Base-by-base conservation (phyloP, 2,888 invertebrate genomes). In the Petrophora chlorosata region DNA sequence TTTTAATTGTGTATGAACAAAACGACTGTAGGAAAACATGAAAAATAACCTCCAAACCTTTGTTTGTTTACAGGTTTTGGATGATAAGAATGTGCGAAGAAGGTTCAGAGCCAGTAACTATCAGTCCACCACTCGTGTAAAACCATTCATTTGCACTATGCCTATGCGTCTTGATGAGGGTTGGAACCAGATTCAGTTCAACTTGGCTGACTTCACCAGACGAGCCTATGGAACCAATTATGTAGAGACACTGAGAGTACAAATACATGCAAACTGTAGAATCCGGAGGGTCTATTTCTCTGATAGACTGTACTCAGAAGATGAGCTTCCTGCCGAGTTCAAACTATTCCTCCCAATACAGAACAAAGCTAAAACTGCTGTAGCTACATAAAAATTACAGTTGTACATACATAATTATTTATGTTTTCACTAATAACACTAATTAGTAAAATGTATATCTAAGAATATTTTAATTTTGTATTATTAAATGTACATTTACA, bases 61-160 rank as follows among this genome's bases (percentile, higher is more conserved):
- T 61, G 2, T 68, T 51, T 60, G 60, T 73, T 66, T 74, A 30
- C 73, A 98, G 97, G 95, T 98, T 46, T 90, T 98, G 65, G 98
- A 99, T 85, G 98, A 99, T 82, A 98, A 98, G 84, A 97, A 97
- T 86, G 96, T 98, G 25, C 92, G 97, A 53, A 88, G 98, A 71
- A 80, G 93, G 60, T 97, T 98, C 83, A 92, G 98, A 63, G 97
- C 98, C 3, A 98, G 98, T 73, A 99, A 99, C 85, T 99, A 97
- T 83, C 98, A 98, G 77, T 97, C 97, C 26, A 96, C 96, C 8
- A 98, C 98, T 0, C 90, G 97, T 68, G 97, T 98, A 5, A 97
- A 97, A 79, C 97, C 98, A n/a, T 99, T 98, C 78, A 98, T 98
- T 68, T 98, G 98, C 73, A 97, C 98, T 4, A 98, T 98, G 98